These are phyloP conservation scores for Drosophila nannoptera DNA, from an alignment of 1,140 invertebrate genomes.

Conservation along the genomic window DNA sequence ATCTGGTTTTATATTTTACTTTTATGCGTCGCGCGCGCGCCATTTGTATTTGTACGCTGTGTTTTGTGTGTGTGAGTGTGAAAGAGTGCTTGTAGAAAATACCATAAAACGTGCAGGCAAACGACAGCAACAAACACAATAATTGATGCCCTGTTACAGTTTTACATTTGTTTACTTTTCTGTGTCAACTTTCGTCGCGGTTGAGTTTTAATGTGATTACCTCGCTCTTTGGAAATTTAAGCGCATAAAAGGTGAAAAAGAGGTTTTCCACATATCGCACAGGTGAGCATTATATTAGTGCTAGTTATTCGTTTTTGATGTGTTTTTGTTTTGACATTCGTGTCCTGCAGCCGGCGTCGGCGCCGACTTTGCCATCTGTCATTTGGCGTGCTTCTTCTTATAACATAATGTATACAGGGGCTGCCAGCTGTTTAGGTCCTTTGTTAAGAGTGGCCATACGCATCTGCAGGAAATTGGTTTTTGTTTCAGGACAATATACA, in stretches of 20 bases:
- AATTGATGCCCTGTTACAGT: constrained; percentile 49
- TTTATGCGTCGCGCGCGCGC: constrained; percentile 51
- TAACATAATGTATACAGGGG: constrained; percentile 25
- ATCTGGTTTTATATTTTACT: constrained; percentile 76
- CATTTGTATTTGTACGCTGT: constrained; percentile 46
- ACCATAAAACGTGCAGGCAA: constrained; percentile 66
- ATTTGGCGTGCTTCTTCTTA: constrained; percentile 26
- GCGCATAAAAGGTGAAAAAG: constrained; percentile 30
- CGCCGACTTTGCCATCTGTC: constrained; percentile 59
- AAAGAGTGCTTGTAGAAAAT: constrained; percentile 60
- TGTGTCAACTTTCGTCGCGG: constrained; percentile 60
- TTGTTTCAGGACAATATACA: constrained; percentile 53
- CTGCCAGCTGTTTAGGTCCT: constrained; percentile 62
- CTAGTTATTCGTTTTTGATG: constrained; percentile 1
- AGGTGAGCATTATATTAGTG: constrained; percentile 27
- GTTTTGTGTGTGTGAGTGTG: constrained; percentile 34
- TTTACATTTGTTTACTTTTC: constrained; percentile 72
- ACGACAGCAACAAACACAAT: constrained; percentile 55
- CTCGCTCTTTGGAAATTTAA: constrained; percentile 29
- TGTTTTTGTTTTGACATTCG: constrained; percentile 70
- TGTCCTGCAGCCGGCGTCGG: constrained; percentile 48
- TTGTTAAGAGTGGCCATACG: constrained; percentile 39
- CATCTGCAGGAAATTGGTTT: constrained; percentile 71
- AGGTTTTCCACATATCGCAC: constrained; percentile 19
- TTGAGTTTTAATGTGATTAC: constrained; percentile 48